Evolutionary conservation across 2,113 vertebrate genomes (phyloP).

Genomic region (Addax nasomaculatus): DNA sequence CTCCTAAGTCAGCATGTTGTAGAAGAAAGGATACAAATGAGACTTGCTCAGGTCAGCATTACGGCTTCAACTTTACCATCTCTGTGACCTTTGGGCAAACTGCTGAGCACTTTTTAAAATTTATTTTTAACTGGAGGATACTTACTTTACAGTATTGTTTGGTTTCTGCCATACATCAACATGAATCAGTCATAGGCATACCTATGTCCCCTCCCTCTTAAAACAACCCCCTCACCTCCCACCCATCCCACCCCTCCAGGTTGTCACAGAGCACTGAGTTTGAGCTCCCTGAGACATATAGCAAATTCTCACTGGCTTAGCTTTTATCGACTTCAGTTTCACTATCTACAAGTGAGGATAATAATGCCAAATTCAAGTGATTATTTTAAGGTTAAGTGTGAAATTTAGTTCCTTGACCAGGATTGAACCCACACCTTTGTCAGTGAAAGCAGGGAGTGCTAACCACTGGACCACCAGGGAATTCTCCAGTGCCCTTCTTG

Average conservation of each 20-base stretch:
- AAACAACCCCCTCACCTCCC: rapidly evolving
- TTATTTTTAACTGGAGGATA: not conserved
- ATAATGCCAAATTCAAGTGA: not conserved
- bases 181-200: not conserved
- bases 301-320: not conserved
- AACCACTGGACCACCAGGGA: not conserved
- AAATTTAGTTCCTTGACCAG: not conserved
- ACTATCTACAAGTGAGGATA: not conserved
- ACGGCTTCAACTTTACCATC: not conserved
- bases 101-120: not conserved
- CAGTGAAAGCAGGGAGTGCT: not conserved
- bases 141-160: not conserved
- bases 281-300: not conserved
- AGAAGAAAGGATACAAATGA: not conserved
- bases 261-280: not conserved
- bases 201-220: not conserved
- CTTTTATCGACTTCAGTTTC: not conserved
- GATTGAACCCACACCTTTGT: not conserved
- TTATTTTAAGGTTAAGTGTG: not conserved
- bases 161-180: not conserved
- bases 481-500: not conserved
- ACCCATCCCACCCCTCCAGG: not conserved
- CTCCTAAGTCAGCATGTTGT: not conserved
- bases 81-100: not conserved
- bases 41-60: not conserved